Conservation (phyloP, 1,140 invertebrate genomes). For the Cyclina sinensis region DNA sequence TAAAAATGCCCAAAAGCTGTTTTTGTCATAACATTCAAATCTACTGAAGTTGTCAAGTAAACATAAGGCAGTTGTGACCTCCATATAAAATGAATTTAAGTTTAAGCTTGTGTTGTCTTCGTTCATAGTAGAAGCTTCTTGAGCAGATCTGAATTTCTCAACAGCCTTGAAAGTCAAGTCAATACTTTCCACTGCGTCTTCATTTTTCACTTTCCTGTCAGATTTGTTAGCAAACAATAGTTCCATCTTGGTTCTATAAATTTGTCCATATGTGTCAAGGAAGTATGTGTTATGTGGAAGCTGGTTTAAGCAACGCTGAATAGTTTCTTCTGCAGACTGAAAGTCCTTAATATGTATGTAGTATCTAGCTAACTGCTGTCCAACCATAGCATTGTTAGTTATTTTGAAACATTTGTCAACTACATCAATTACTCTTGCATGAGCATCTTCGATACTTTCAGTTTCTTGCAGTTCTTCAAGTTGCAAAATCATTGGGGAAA, state of each 20-base stretch:
- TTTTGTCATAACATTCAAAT: conserved; percentile 5
- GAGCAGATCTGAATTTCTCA: conserved; percentile 33
- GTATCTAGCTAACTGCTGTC: conserved; percentile 52
- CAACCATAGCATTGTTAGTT: conserved; percentile 29
- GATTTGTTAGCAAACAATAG: background rate
- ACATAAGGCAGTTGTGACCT: conserved; percentile 35
- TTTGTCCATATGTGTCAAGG: conserved; percentile 51
- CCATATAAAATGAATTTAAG: conserved; percentile 41
- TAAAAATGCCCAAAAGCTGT: conserved; percentile 2
- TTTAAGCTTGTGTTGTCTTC: conserved; percentile 21
- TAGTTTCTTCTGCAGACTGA: conserved; percentile 15
- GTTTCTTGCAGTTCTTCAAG: background rate
- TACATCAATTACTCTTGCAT: background rate
- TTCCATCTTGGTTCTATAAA: conserved; percentile 37
- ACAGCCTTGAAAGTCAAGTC: conserved; percentile 17
- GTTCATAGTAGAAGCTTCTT: background rate
- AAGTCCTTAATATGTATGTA: conserved; percentile 13
- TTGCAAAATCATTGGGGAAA: conserved; percentile 17
- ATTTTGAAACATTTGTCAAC: conserved; percentile 34
- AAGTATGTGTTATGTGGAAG: conserved; percentile 32
- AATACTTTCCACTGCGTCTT: conserved; percentile 2
- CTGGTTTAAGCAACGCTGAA: background rate
- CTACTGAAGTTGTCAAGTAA: conserved; percentile 35
- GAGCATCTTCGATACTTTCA: background rate
- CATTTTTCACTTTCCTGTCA: background rate